Evolutionary conservation across 2,888 invertebrate genomes (phyloP).

Genomic region (Leptopterna dolabrata): DNA sequence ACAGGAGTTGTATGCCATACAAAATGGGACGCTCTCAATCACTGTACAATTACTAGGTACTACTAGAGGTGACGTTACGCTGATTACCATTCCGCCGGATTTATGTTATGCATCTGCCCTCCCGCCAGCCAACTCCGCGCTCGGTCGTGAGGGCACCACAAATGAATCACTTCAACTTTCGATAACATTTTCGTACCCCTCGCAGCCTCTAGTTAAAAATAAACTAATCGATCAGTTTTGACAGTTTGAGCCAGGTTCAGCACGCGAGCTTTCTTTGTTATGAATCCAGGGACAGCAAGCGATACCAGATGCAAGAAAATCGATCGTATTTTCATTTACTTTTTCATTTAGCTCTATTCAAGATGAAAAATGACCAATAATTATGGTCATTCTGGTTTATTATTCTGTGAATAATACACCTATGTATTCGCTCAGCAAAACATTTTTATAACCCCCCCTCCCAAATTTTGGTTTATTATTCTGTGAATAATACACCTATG

Average conservation of each 20-base stretch:
- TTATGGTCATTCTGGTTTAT: no score
- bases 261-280: constrained; percentile 3
- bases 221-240: not conserved
- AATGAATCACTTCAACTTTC: not conserved
- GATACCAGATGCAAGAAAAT: not conserved
- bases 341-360: not conserved
- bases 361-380: no score
- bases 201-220: not conserved
- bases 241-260: not conserved
- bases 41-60: no score
- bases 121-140: not conserved
- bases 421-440: no score
- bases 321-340: not conserved
- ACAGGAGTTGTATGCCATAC: no score
- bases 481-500: no score
- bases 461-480: no score
- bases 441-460: no score
- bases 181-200: constrained; percentile 8
- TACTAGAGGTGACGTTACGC: not conserved
- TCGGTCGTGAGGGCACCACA: not conserved
- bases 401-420: no score
- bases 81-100: not conserved
- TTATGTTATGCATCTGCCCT: not conserved
- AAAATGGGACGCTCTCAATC: not conserved
- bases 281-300: not conserved